Base-by-base conservation (phyloP, 2,797 vertebrate species). In the Pteropus rufus region DNA sequence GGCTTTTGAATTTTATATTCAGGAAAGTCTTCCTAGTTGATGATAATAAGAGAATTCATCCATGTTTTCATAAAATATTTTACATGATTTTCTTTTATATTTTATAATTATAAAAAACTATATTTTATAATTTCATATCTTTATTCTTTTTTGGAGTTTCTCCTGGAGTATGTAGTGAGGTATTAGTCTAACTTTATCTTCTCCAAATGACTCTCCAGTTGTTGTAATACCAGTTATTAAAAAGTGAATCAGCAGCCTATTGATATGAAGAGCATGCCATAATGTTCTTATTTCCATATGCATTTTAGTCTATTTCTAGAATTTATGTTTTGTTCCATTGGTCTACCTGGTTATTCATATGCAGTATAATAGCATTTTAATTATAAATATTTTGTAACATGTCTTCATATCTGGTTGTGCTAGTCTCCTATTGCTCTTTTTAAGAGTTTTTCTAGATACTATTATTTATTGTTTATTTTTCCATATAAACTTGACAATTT, bases 401-500 rank as follows among this genome's bases (percentile, higher is more conserved):
- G 7, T 93, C 49, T 70, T 65, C 69, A 3, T 84, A 41, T 60
- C 29, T 88, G 0, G 8, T 34, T 56, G 70, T 24, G 21, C 11
- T 41, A 77, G 8, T 65, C 24, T 5, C 16, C 2, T 62, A 7
- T 41, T 46, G 29, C 54, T 89, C 24, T 69, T 94, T 62, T 60
- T 18, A 64, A n/a, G 41, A 80, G 4, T 76, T 89, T 95, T 83
- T 7, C 21, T 84, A 19, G 54, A 76, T 84, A 91, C n/a, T 58
- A 6, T 93, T 81, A 34, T 80, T 88, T 81, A 62, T 21, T 91
- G 29, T 86, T 86, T 92, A 89, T 73, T 96, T 80, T 93, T 89
- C 16, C 18, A 54, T 39, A n/a, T 44, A 92, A 79, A 24, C 21
- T 92, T 96, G 65, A 73, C 64, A 54, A 49, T 46, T 75, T 88